phyloP scores from a whole-genome alignment of 2,888 invertebrate species.

The Euzetes globulus region DNA sequence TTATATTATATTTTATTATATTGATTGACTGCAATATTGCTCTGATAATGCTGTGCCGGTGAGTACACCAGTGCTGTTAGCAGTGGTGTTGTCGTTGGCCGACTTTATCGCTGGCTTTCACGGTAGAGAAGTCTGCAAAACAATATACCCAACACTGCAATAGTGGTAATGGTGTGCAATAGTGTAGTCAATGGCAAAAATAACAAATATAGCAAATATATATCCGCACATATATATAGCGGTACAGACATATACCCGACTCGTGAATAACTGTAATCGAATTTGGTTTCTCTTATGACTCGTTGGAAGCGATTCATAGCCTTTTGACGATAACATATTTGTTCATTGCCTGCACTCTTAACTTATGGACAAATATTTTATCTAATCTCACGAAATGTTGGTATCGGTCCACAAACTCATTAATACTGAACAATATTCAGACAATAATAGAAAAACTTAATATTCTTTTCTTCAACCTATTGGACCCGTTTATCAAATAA shows the following conservation, averaged over 20 bases:
- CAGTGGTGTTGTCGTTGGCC: background rate
- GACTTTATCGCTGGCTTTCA: background rate
- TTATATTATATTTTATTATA: slow-evolving; percentile 6
- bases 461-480: background rate
- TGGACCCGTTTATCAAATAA: slow-evolving; percentile 16
- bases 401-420: slow-evolving; percentile 8
- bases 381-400: background rate
- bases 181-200: slow-evolving; percentile 8
- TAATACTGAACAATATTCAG: slow-evolving; percentile 7
- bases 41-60: background rate
- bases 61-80: background rate
- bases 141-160: slow-evolving; percentile 7
- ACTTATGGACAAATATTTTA: slow-evolving; percentile 19
- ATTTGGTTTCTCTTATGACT: slow-evolving; percentile 20
- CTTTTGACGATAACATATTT: background rate
- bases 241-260: background rate
- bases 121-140: slow-evolving; percentile 23
- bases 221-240: background rate
- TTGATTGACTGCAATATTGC: slow-evolving; percentile 13
- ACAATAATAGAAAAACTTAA: slow-evolving; percentile 14
- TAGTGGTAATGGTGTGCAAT: background rate
- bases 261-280: background rate
- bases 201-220: background rate
- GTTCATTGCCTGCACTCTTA: background rate
- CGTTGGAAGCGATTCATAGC: background rate